phyloP scores from a whole-genome alignment of 2,797 vertebrate species.

The Pangasius djambal region DNA sequence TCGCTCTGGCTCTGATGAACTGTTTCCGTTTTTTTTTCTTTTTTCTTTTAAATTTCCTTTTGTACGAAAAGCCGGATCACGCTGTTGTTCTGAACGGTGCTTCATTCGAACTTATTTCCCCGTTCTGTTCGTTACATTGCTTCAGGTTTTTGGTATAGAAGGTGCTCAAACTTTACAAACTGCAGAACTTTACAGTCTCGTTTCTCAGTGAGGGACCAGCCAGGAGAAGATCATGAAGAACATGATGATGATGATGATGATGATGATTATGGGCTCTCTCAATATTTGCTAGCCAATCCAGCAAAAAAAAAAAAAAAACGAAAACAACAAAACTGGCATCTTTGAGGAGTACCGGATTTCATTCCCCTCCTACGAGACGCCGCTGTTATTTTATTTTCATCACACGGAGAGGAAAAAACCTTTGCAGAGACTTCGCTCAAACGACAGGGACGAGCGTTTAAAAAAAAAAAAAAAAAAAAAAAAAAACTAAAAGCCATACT shows the following conservation, averaged over 20 bases:
- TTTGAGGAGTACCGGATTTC: background rate
- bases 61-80: slow-evolving; percentile 50
- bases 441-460: slow-evolving; percentile 65
- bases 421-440: slow-evolving; percentile 63
- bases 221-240: background rate
- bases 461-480: slow-evolving; percentile 9
- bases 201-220: slow-evolving; percentile 10
- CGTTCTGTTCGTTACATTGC: slow-evolving; percentile 37
- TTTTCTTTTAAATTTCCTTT: background rate
- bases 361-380: background rate
- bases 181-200: background rate
- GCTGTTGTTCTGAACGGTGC: slow-evolving; percentile 62
- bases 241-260: background rate
- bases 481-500: slow-evolving; percentile 64
- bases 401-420: slow-evolving; percentile 32
- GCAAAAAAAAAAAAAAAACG: background rate
- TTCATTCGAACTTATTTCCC: slow-evolving; percentile 24
- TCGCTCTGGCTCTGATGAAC: slow-evolving; percentile 54
- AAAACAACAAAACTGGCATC: background rate
- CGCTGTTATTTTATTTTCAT: background rate
- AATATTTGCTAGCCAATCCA: too few species aligned
- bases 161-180: background rate
- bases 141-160: background rate
- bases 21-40: slow-evolving; percentile 22
- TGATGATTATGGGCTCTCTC: background rate